Evolutionary conservation across 2,113 vertebrate species (phyloP).

Genomic region (Nibea albiflora): DNA sequence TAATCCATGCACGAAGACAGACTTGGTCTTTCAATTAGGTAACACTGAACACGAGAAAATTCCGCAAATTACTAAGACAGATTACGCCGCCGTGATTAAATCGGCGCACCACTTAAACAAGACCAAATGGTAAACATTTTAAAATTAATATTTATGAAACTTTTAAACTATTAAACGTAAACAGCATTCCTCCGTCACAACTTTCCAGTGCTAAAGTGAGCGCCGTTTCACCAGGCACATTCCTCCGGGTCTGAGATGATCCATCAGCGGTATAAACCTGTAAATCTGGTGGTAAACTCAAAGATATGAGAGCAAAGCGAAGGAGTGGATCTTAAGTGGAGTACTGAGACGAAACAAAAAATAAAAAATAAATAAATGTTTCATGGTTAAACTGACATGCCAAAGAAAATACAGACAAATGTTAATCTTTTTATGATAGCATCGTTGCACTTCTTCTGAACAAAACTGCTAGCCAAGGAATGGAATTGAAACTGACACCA

Average conservation of each 20-base stretch:
- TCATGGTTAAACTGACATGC: slow-evolving; percentile 14
- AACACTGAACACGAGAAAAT: background rate
- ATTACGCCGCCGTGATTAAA: slow-evolving; percentile 51
- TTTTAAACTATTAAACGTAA: slow-evolving; percentile 72
- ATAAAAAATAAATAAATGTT: slow-evolving; percentile 2
- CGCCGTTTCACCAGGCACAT: slow-evolving; percentile 38
- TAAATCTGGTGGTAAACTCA: slow-evolving; percentile 20
- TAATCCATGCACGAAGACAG: slow-evolving; percentile 64
- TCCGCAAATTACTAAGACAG: slow-evolving; percentile 22
- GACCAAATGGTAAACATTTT: slow-evolving; percentile 62
- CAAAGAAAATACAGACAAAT: slow-evolving; percentile 2
- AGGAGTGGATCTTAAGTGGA: background rate
- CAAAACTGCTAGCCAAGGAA: background rate
- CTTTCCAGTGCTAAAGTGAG: slow-evolving; percentile 58
- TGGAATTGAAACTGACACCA: slow-evolving; percentile 7
- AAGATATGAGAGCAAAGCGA: slow-evolving; percentile 9
- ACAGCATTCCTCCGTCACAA: slow-evolving; percentile 63
- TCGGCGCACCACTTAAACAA: slow-evolving; percentile 28
- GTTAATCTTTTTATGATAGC: slow-evolving; percentile 14
- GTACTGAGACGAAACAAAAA: background rate
- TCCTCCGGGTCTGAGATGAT: slow-evolving; percentile 44
- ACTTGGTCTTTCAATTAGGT: slow-evolving; percentile 59
- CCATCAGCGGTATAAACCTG: slow-evolving; percentile 16
- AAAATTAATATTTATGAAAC: slow-evolving; percentile 73
- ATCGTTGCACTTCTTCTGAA: background rate